Conservation (phyloP, 2,797 vertebrate genomes). For the Dryobates pubescens region DNA sequence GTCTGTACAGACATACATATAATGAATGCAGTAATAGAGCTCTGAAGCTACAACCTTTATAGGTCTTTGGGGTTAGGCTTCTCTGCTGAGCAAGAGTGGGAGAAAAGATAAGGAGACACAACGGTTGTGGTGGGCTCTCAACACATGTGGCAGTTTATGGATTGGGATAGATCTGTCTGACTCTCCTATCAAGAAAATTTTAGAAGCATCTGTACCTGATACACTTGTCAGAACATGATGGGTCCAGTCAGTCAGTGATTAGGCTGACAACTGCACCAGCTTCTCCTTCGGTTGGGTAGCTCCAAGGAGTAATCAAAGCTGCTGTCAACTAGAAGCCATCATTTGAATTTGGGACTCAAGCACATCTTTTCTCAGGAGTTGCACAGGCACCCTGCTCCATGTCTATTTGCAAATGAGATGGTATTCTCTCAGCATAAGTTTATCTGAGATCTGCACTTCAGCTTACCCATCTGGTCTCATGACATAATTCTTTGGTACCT, state of each 20-base stretch:
- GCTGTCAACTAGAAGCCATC: slow-evolving; percentile 22
- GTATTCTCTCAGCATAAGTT: slow-evolving; percentile 34
- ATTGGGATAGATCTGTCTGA: neutral
- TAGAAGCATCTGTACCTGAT: neutral
- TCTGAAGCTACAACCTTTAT: neutral
- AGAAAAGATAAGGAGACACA: neutral
- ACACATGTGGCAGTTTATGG: neutral
- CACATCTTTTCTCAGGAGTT: neutral
- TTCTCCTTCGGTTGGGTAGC: neutral
- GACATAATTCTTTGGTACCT: slow-evolving; percentile 1
- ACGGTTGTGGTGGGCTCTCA: neutral
- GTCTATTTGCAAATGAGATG: slow-evolving; percentile 9
- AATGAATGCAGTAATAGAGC: neutral
- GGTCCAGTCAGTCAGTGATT: neutral
- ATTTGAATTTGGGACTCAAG: slow-evolving; percentile 12
- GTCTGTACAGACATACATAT: neutral
- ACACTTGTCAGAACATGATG: neutral
- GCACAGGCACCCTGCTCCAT: neutral
- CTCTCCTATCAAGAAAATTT: neutral
- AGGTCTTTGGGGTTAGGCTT: neutral
- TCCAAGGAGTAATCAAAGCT: slow-evolving; percentile 18
- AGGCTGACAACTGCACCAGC: neutral
- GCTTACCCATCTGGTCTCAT: neutral
- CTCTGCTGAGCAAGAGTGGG: neutral
- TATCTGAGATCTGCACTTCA: neutral